Evolutionary conservation across 2,888 invertebrate genomes (phyloP).

Genomic region (Pristionchus arcanus): DNA sequence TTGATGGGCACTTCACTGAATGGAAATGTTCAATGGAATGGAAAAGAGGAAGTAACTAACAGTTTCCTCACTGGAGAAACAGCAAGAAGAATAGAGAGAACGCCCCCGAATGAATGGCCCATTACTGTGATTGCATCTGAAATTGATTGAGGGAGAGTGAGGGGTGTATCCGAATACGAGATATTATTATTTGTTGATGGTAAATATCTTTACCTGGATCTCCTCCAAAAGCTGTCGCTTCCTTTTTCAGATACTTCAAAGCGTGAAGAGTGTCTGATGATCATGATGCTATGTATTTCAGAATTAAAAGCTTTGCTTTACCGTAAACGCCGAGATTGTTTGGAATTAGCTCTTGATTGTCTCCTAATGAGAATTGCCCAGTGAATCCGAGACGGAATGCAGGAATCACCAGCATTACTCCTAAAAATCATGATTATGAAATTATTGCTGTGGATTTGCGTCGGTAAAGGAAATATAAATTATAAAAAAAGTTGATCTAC

Average conservation of each 20-base stretch:
- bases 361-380: slow-evolving; percentile 2
- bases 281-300: background rate
- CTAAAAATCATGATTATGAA: background rate
- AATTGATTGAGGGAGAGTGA: background rate
- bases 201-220: background rate
- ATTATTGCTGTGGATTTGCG: too few species aligned
- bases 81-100: slow-evolving; percentile 3
- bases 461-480: too few species aligned
- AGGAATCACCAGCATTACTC: slow-evolving; percentile 53
- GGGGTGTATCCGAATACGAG: background rate
- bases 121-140: slow-evolving; percentile 30
- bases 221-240: slow-evolving; percentile 43
- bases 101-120: slow-evolving; percentile 48
- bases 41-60: slow-evolving; percentile 5
- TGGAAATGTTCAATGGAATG: background rate
- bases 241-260: background rate
- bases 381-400: slow-evolving; percentile 54
- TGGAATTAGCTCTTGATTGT: slow-evolving; percentile 22
- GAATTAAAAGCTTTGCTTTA: background rate
- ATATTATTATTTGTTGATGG: too few species aligned
- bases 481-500: background rate
- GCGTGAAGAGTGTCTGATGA: slow-evolving; percentile 9
- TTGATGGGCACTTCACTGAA: slow-evolving; percentile 38
- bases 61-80: slow-evolving; percentile 22
- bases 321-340: slow-evolving; percentile 49